Evolutionary conservation across 2,797 vertebrate species (phyloP).

Genomic region (Numenius phaeopus): DNA sequence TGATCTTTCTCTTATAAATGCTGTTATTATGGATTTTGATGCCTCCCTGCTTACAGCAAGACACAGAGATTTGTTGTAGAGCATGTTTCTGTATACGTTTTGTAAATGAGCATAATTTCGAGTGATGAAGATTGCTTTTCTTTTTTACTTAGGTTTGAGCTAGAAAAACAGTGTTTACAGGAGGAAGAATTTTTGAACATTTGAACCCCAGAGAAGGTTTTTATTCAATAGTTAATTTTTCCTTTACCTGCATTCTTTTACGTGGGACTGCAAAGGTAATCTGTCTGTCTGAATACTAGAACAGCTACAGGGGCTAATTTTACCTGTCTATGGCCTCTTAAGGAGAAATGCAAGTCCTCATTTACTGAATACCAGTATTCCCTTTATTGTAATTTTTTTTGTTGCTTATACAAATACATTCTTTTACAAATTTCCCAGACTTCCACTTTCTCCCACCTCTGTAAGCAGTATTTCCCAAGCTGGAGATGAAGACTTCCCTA

Average conservation of each 20-base stretch:
- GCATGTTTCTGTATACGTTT: constrained; percentile 9
- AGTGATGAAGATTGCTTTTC: not conserved
- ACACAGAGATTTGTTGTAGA: constrained; percentile 9
- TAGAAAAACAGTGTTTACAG: constrained; percentile 17
- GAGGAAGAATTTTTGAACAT: not conserved
- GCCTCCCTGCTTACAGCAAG: constrained; percentile 32
- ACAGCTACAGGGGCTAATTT: constrained; percentile 17
- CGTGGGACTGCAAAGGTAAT: not conserved
- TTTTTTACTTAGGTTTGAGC: not conserved
- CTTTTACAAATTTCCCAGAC: not conserved
- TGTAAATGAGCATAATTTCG: constrained; percentile 43
- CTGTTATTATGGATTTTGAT: constrained; percentile 61
- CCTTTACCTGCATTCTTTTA: constrained; percentile 26
- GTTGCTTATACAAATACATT: not conserved
- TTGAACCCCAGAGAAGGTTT: not conserved
- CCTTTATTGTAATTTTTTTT: not conserved
- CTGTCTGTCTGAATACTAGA: not conserved
- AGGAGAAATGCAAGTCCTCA: not conserved
- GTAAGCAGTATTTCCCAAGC: not conserved
- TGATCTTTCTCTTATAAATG: constrained; percentile 60
- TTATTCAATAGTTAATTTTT: constrained; percentile 29
- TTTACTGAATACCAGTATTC: not conserved
- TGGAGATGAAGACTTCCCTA: not conserved
- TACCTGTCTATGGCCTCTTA: not conserved
- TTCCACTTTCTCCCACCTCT: not conserved